Evolutionary conservation across 2,113 vertebrate species (phyloP), one percentile per base, ranked within the genome.

Genomic region (Hippopotamus amphibius): DNA sequence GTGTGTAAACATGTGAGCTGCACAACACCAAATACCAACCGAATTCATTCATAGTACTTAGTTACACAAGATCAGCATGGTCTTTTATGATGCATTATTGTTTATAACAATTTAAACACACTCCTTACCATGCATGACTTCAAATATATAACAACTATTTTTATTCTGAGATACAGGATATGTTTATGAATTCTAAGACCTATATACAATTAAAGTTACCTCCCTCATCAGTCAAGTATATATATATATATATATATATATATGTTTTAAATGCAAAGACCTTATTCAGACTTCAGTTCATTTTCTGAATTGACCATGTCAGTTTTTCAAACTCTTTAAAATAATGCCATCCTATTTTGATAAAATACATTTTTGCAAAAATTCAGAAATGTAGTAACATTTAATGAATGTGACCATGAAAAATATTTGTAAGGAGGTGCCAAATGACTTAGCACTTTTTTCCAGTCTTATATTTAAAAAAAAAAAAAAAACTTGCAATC

Each of bases 361-460:
- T 98, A 97, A 98, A 98, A 98, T 94, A 97, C 83, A 95, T 97
- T 97, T 98, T 97, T 97, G 90, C 96, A 97, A 98, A 96, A 97
- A 71, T 89, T 97, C 96, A 98, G 94, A 96, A 97, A 97, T 88
- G 80, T 66, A 96, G 63, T 94, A 97, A 97, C 95, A 97, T 93
- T 97, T 96, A 93, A 97, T 94, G 98, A 92, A 96, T 72, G 69
- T 90, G 88, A 98, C 90, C 97, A 96, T 96, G 96, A 96, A 96
- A 98, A 98, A 95, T 98, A 98, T 97, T 96, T 90, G 87, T 96
- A 98, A 97, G 97, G 96, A 94, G 86, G 72, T 98, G 96, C 97
- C 96, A 98, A 97, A 96, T 85, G 81, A 97, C 89, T 92, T 95
- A 94, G 71, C 82, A 89, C 90, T 37, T 98, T 98, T 94, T 97